phyloP scores from a whole-genome alignment of 2,888 invertebrate genomes.

The Chirona hameri region DNA sequence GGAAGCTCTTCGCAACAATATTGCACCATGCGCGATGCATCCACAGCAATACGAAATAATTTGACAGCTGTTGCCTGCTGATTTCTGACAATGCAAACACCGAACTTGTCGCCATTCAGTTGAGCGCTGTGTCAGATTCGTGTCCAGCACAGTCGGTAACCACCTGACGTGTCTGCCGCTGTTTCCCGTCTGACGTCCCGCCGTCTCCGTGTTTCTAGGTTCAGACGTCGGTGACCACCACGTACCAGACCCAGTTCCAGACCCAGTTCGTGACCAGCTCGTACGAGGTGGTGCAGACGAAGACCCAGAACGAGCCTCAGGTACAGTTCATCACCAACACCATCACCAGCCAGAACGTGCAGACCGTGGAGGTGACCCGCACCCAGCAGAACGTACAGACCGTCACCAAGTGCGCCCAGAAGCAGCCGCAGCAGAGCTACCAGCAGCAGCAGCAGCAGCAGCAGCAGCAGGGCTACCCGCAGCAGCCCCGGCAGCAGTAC shows the following conservation, averaged over 20 bases:
- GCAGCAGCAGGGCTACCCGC: background rate
- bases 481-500: background rate
- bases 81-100: no score
- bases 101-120: no score
- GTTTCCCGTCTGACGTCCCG: no score
- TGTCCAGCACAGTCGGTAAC: no score
- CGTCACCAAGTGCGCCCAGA: conserved; percentile 13
- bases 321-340: conserved; percentile 30
- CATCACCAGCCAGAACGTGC: background rate
- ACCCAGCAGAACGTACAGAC: conserved; percentile 28
- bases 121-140: no score
- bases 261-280: conserved; percentile 25
- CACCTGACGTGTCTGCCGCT: no score
- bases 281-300: conserved; percentile 14
- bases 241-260: conserved; percentile 24
- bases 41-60: no score
- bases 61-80: no score
- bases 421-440: background rate
- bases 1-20: no score
- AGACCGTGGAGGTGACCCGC: conserved; percentile 10
- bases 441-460: background rate
- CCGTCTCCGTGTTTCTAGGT: no score
- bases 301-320: conserved; percentile 28
- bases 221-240: background rate
- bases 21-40: no score